Base-by-base conservation (phyloP, 2,888 invertebrate genomes). In the Pristionchus maxplancki region DNA sequence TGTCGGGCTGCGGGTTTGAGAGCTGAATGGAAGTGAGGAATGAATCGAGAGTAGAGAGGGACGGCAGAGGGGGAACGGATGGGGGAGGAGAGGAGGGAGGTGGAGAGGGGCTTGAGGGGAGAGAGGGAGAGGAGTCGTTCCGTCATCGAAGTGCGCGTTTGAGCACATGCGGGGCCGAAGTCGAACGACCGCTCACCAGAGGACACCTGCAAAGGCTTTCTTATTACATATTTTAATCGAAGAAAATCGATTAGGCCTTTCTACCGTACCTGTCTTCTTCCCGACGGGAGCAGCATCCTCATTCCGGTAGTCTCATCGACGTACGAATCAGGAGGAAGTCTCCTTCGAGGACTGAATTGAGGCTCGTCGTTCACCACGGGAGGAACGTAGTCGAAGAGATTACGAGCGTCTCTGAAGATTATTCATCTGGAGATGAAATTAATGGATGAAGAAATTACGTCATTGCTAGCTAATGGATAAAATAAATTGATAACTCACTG, bases 251-350 rank as follows among this genome's bases (percentile, higher is more conserved):
- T 13, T 8, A 9, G 1, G n/a, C 11, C n/a, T 34, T 3, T 11
- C 34, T 58, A 84, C 37, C n/a, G 74, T 58, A 88, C 88, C 58
- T 88, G 88, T 88, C n/a, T 53, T 48, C 88, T 50, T 78, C 88
- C 88, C 5, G 28, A n/a, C n/a, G 78, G 78, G n/a, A 64, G 31
- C 13, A 88, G 44, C 78, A 88, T 88, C 44, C 24, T 58, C 17
- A 88, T 37, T 78, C 81, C 78, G 1, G 88, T 88, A 0, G 34
- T 53, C 13, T 44, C 24, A 31, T 88, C 88, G 6, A 81, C 9
- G 37, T 81, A 88, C 9, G 37, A 62, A 81, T 88, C 88, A 28
- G 78, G 78, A 9, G 78, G 44, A 9, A 78, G 44, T 44, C 78
- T n/a, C 9, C 78, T 31, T 34, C 78, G 40, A 40, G 78, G 78